A percentile compares a stretch with the other conserved stretches of the same genome.
These are phyloP conservation scores for Anolis carolinensis DNA, from an alignment of 2,113 vertebrate species.

Conservation along the genomic window DNA sequence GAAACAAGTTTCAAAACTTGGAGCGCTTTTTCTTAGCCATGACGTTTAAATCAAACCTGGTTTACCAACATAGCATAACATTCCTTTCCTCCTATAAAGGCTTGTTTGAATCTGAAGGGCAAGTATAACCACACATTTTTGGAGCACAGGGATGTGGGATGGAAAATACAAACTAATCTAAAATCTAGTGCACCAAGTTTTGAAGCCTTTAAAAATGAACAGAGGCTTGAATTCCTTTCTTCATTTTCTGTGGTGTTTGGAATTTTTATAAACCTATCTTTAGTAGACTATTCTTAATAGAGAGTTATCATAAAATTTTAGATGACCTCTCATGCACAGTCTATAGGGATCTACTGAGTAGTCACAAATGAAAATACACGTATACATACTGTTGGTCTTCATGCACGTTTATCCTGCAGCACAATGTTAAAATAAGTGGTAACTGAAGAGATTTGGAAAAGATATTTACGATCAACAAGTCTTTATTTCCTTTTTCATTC, in stretches of 20 bases:
- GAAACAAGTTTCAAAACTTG: conserved; percentile 47
- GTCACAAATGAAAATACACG: conserved; percentile 37
- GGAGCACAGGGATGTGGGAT: neutral
- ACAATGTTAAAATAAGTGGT: conserved; percentile 77
- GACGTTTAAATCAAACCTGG: conserved; percentile 24
- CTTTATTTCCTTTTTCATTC: conserved; percentile 11
- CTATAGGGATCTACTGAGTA: conserved; percentile 57
- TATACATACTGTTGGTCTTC: conserved; percentile 81
- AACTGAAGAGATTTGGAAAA: conserved; percentile 72
- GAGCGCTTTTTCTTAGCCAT: neutral
- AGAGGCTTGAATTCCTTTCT: conserved; percentile 32
- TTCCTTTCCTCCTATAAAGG: neutral
- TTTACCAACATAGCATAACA: conserved; percentile 62
- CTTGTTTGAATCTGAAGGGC: conserved; percentile 4
- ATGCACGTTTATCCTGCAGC: conserved; percentile 79
- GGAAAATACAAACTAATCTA: conserved; percentile 24
- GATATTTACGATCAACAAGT: conserved; percentile 55
- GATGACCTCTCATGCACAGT: conserved; percentile 59
- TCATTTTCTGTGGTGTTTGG: conserved; percentile 29
- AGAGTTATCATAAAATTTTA: conserved; percentile 42
- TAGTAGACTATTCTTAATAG: conserved; percentile 49
- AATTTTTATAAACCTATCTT: conserved; percentile 30
- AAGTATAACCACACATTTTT: neutral
- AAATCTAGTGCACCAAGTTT: conserved; percentile 55
- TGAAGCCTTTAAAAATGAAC: conserved; percentile 62